Evolutionary conservation across 2,888 invertebrate species (phyloP), one percentile per base, ranked within the genome.

Genomic region (Erebia aethiops): DNA sequence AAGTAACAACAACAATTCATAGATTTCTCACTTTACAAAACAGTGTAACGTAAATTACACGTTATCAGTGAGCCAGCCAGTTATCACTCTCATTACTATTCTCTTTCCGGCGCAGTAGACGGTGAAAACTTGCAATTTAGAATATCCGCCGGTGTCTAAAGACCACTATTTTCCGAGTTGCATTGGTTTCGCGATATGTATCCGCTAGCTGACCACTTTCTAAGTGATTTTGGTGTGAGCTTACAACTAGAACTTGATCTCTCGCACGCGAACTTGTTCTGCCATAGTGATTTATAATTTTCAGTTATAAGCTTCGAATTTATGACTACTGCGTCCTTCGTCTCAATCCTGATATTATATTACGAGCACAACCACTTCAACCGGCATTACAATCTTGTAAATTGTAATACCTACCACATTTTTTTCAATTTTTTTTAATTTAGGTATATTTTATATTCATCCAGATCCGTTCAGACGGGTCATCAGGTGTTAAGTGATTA

Each of bases 121-220:
- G 57, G 75, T 71, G 75, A 73, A 75, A 75, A 73, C 73, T 70
- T 49, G 70, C 68, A 75, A 71, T 73, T 73, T 73, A 56, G 9
- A 64, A 70, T 71, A 67, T 75, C 73, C 73, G 68, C 16, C 54
- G 51, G 52, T 70, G 70, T 71, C 69, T 68, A 54, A 71, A 57
- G 69, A 56, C 70, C 49, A 46, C 43, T 1, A 35, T 52, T 67
- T 52, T 35, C 67, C 16, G 11, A 67, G 35, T 51, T 63, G 49
- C 46, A 41, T 58, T 8, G 21, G 54, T 67, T 54, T 54, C 62
- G 51, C 49, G 14, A 41, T 43, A 51, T 67, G 21, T 16, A 10
- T 10, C 61, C 58, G 52, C 14, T 63, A 13, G 62, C 21, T 70
- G 63, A 71, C 70, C 52, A 73, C 75, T 74, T 74, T 74, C 74